Evolutionary conservation across 2,888 invertebrate species (phyloP), one percentile per base, ranked within the genome.

Genomic region (Chromoteleia sp.): DNA sequence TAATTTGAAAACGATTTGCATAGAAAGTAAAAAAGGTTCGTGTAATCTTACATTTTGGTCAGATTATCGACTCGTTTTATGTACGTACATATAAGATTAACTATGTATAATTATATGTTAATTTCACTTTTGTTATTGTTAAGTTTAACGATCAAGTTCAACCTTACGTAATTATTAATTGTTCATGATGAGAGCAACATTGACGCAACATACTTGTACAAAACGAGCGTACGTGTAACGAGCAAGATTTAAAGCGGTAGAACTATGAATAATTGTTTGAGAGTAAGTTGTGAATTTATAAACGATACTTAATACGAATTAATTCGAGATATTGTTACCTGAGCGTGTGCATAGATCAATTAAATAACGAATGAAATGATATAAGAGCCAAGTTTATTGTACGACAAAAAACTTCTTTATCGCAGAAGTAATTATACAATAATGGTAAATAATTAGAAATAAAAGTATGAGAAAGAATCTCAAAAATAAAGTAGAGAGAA

Each of bases 241-340:
- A 59, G 61, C 67, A 50, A 71, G 61, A 65, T 71, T 67, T 30
- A 61, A 36, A 17, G 15, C 65, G 14, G 36, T 67, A 73, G 73
- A 52, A 10, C 21, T 77, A 45, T 36, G 73, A 77, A 67, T 70
- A 63, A 70, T 59, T 70, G 75, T 36, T 36, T 14, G 70, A 75
- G 52, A 43, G 73, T 76, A 67, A 48, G 58, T 68, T 76, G 63
- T 52, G 71, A 58, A 81, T 81, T 81, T 81, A 67, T 70, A 67
- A 76, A 68, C 17, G 43, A 68, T 58, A 81, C 65, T 65, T 81
- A 70, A 71, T 43, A 71, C 63, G 79, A 80, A 80, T 80, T 80
- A 68, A 80, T 70, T 75, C 33, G 70, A 76, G 48, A 81, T 67
- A 81, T 61, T 73, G 81, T 76, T 76, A 81, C 76, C 81, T 76